These are phyloP conservation scores for Sphaerophoria rueppellii DNA, from an alignment of 2,888 invertebrate species.

Conservation along the genomic window DNA sequence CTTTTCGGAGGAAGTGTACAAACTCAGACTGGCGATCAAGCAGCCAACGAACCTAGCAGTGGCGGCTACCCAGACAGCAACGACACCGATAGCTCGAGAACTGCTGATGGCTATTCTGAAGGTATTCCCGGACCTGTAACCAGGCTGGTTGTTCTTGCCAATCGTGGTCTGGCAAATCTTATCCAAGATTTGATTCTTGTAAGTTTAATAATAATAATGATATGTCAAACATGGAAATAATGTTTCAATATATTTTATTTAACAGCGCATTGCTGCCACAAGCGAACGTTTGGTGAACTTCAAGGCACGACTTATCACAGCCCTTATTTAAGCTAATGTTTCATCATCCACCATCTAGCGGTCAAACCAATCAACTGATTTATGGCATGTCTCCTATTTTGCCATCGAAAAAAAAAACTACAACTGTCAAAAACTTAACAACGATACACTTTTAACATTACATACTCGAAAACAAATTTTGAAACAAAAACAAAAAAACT, in stretches of 20 bases:
- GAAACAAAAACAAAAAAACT: conserved; percentile 37
- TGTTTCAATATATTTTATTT: conserved; percentile 74
- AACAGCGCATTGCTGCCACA: conserved; percentile 91
- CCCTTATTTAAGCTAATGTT: conserved; percentile 87
- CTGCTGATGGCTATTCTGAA: conserved; percentile 87
- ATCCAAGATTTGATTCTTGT: conserved; percentile 94
- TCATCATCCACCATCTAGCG: conserved; percentile 1
- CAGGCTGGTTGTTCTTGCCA: conserved; percentile 92
- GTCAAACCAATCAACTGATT: conserved; percentile 41
- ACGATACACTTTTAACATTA: conserved; percentile 30
- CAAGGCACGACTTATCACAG: conserved; percentile 95
- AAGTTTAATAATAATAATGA: conserved; percentile 77
- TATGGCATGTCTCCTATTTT: conserved; percentile 45
- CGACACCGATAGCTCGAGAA: conserved; percentile 84
- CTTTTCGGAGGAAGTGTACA: conserved; percentile 90
- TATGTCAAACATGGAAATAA: neutral
- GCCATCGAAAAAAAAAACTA: conserved; percentile 37
- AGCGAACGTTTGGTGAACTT: conserved; percentile 96
- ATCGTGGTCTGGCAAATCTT: conserved; percentile 93
- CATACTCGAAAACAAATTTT: conserved; percentile 34
- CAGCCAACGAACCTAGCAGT: conserved; percentile 83
- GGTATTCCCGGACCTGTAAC: conserved; percentile 95
- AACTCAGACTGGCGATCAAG: conserved; percentile 85
- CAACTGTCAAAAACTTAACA: conserved; percentile 25
- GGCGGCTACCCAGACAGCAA: conserved; percentile 81